Percentiles rank a stretch among this genome's conserved stretches.
Conservation (phyloP, 2,888 invertebrate genomes). For the Caenorhabditis imperialis region DNA sequence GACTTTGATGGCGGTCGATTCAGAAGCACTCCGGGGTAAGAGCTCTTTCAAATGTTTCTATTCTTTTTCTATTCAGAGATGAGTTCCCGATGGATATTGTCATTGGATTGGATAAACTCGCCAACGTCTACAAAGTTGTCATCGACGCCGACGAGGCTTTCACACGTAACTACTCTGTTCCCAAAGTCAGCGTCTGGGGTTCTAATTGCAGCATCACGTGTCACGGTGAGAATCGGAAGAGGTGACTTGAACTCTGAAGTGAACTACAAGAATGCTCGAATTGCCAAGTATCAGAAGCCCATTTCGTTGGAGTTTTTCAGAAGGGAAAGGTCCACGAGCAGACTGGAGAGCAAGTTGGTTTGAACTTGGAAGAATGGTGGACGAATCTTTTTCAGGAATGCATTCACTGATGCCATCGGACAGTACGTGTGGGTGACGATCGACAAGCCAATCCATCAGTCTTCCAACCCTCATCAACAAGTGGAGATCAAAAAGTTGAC, state of each 20-base stretch:
- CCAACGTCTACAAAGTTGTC: slow-evolving; percentile 68
- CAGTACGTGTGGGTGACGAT: slow-evolving; percentile 72
- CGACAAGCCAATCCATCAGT: slow-evolving; percentile 58
- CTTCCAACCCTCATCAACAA: slow-evolving; percentile 53
- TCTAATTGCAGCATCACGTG: slow-evolving; percentile 48
- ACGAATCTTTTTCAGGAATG: slow-evolving; percentile 43
- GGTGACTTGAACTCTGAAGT: slow-evolving; percentile 41
- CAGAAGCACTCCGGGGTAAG: slow-evolving; percentile 52
- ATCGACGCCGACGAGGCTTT: slow-evolving; percentile 63
- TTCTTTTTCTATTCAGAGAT: slow-evolving; percentile 46
- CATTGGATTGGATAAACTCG: slow-evolving; percentile 59
- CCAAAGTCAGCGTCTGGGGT: background rate
- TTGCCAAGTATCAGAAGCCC: slow-evolving; percentile 63
- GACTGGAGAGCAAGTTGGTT: slow-evolving; percentile 62
- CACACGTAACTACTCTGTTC: slow-evolving; percentile 49
- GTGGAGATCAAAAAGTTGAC: slow-evolving; percentile 56
- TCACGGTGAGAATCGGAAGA: slow-evolving; percentile 53
- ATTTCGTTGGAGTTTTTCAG: slow-evolving; percentile 50
- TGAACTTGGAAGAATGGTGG: background rate
- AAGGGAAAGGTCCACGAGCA: slow-evolving; percentile 50
- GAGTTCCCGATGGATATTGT: slow-evolving; percentile 68
- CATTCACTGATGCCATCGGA: slow-evolving; percentile 69
- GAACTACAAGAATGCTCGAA: slow-evolving; percentile 64
- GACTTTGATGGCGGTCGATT: slow-evolving; percentile 61
- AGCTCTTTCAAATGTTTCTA: background rate